Base-by-base conservation (phyloP, 2,888 invertebrate genomes). In the Vannuccia rotundouncinata region DNA sequence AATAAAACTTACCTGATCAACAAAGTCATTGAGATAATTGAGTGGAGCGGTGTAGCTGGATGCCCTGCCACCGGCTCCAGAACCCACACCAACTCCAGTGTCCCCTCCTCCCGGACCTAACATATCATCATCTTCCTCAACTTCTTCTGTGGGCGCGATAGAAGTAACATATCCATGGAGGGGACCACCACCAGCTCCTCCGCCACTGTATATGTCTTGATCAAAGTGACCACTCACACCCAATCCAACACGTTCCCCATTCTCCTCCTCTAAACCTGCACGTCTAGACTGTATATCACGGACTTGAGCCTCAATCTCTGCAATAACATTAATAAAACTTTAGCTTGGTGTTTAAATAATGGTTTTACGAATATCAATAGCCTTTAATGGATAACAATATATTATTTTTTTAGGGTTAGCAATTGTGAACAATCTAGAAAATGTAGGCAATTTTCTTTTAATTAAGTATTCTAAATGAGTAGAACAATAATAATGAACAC, bases 291-390 rank as follows among this genome's bases (percentile, higher is more conserved):
- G 95, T 84, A 96, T 92, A 85, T 95, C 95, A 84, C 92, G 90
- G 84, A 95, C 95, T 89, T 95, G 94, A 80, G 95, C 94, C 89
- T 96, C 96, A 86, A 96, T 95, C 89, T 95, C 95, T 95, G n/a
- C n/a, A n/a, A n/a, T n/a, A n/a, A n/a, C n/a, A n/a, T n/a, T n/a
- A n/a, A n/a, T n/a, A n/a, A n/a, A n/a, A n/a, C n/a, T n/a, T n/a
- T n/a, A n/a, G n/a, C n/a, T n/a, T n/a, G n/a, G n/a, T n/a, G n/a
- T n/a, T n/a, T n/a, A n/a, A n/a, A n/a, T n/a, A n/a, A n/a, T n/a
- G n/a, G n/a, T n/a, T n/a, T n/a, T n/a, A n/a, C n/a, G n/a, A n/a
- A n/a, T n/a, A n/a, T n/a, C n/a, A n/a, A n/a, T n/a, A n/a, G n/a
- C n/a, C n/a, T n/a, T n/a, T n/a, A n/a, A n/a, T n/a, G n/a, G n/a